Evolutionary conservation across 2,888 invertebrate genomes (phyloP), one percentile per base, ranked within the genome.

Genomic region (Teleiodes luculella): DNA sequence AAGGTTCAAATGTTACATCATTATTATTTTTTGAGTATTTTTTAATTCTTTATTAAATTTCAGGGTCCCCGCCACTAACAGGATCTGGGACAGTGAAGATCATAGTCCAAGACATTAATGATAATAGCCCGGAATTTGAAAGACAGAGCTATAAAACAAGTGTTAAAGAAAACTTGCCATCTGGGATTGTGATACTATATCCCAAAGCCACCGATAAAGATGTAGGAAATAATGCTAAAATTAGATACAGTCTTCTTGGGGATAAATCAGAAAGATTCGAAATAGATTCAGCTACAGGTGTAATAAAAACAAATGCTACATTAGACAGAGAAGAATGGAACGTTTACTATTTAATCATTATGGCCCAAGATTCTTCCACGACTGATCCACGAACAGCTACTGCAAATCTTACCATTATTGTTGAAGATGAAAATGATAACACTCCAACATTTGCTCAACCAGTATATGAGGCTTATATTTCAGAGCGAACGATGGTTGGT

Each of bases 101-200:
- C 56, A 91, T 96, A 52, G 97, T 98, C 8, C 95, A 97, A 84
- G 98, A 98, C 80, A 95, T 97, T 55, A 98, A 98, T 80, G 98
- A 98, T 78, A 97, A 98, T 78, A 94, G 94, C 64, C 98, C 98
- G 0, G 94, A 94, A 67, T 98, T 98, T 79, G 94, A 93, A 67
- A 91, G 95, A 52, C 94, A 95, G 72, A 93, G 94, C 53, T 97
- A 97, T 76, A 92, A 92, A 64, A 94, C 95, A 0, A 91, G 86
- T 48, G 94, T 98, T 0, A 90, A 92, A 62, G 98, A 98, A 90
- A 98, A 98, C 79, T 86, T 94, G 52, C 93, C 95, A 1, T 79
- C 93, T 13, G 95, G 95, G 24, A 94, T 96, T 0, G 91, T 93
- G 69, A 95, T 98, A 2, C 90, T 96, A 7, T 92, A 92, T 56